Conservation (phyloP, 2,113 vertebrate species). For the Colius striatus region DNA sequence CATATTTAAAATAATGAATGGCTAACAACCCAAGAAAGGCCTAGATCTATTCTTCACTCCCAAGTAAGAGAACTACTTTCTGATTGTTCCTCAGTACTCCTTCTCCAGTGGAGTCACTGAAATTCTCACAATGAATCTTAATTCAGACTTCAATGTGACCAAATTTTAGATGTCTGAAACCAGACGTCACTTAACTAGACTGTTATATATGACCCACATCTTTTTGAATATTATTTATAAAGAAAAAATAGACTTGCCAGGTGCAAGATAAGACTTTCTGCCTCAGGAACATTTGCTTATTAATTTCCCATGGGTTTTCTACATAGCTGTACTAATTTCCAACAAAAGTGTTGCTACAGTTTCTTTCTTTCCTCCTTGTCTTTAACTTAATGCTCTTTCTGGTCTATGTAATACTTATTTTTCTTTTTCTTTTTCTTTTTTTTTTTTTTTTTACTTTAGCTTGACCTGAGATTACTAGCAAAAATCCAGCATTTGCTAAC, state of each 20-base stretch:
- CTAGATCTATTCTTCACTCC: neutral
- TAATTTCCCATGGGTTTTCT: slow-evolving; percentile 10
- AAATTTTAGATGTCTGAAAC: neutral
- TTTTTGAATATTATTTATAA: neutral
- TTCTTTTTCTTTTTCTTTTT: neutral
- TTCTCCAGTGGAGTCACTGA: neutral
- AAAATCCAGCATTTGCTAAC: neutral
- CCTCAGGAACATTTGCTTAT: neutral
- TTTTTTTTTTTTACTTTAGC: neutral
- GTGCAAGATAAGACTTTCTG: neutral
- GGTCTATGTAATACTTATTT: neutral
- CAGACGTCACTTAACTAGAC: neutral
- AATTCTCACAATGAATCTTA: neutral
- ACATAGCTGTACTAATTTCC: neutral
- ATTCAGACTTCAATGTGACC: neutral
- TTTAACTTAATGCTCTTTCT: neutral
- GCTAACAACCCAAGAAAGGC: neutral
- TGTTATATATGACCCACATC: neutral
- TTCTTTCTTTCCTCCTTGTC: neutral
- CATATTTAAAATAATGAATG: neutral
- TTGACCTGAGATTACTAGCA: neutral
- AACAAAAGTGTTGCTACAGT: neutral
- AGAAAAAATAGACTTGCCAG: neutral
- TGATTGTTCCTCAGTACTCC: neutral
- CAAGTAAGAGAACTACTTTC: neutral